Base-by-base conservation (phyloP, 2,797 vertebrate species). In the Rhynchotus rufescens region DNA sequence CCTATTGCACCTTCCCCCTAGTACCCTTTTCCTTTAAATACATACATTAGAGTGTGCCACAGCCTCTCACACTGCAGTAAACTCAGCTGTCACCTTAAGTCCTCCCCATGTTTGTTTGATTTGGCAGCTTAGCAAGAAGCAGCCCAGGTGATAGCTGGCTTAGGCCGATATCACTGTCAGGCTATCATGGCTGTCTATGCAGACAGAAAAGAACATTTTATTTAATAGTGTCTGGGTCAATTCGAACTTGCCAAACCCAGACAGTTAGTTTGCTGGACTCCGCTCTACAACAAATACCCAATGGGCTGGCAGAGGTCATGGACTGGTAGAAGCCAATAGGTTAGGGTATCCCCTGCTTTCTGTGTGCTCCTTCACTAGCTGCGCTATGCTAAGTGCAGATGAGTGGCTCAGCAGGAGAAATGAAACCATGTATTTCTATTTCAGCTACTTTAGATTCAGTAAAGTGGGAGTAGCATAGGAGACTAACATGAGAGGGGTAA, bases 401-500 rank as follows among this genome's bases (percentile, higher is more conserved):
- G 28, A 38, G 42, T 21, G 54, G 52, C 38, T 85, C 49, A 9
- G 82, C 12, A 49, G 79, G 40, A 80, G 74, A 84, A 69, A 57
- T 3, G 10, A n/a, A 90, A 61, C 62, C 56, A 73, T 60, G 60
- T 61, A 52, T 74, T 88, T 79, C 60, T 51, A 32, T 83, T 72
- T 25, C 47, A 87, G 42, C 32, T 42, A 10, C 62, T 92, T 91
- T 2, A 38, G 66, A 86, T 88, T 85, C 78, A 51, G 51, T 45
- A n/a, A 76, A 84, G 87, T 85, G 64, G 71, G 85, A 60, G 51
- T 38, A 62, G 19, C 62, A 34, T 21, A 32, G 64, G 56, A 93
- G 80, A 57, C 80, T 76, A 74, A 54, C 42, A 79, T 71, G 51
- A 59, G n/a, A 64, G n/a, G 52, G 21, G 13, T 79, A 80, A 84